Conservation (phyloP, 1,140 invertebrate genomes). For the Tetragnatha versicolor region DNA sequence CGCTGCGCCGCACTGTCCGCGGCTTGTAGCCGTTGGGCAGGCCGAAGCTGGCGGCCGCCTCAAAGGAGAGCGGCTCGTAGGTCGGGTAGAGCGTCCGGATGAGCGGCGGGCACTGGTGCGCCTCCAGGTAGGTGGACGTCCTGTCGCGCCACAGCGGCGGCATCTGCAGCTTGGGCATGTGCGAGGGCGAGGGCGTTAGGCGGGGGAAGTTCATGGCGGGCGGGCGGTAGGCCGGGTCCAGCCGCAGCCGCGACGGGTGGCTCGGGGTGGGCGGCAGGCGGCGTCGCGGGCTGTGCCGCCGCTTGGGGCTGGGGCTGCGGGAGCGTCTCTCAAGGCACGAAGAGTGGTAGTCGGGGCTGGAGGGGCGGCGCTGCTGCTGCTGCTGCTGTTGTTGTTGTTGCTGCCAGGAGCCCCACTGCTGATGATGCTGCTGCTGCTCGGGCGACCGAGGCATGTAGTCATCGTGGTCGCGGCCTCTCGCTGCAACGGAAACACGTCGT, state of each 20-base stretch:
- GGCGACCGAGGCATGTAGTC: slow-evolving; percentile 35
- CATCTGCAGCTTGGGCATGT: slow-evolving; percentile 62
- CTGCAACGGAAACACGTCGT: slow-evolving; percentile 26
- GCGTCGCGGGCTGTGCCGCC: slow-evolving; percentile 65
- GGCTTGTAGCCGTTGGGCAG: slow-evolving; percentile 77
- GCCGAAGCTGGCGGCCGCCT: slow-evolving; percentile 86
- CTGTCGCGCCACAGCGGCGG: slow-evolving; percentile 52
- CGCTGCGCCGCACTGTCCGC: slow-evolving; percentile 30
- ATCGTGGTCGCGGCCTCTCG: slow-evolving; percentile 57
- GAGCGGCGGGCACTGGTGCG: slow-evolving; percentile 34
- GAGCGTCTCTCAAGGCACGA: slow-evolving; percentile 70
- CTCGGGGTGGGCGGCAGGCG: slow-evolving; percentile 84
- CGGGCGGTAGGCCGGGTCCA: slow-evolving; percentile 64
- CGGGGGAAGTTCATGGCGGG: slow-evolving; percentile 83
- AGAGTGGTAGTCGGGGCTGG: slow-evolving; percentile 58
- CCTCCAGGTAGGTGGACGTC: slow-evolving; percentile 40
- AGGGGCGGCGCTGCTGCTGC: slow-evolving; percentile 7
- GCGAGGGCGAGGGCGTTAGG: slow-evolving; percentile 90
- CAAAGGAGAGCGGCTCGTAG: slow-evolving; percentile 76
- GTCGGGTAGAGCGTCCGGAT: slow-evolving; percentile 13
- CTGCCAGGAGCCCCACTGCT: slow-evolving; percentile 26
- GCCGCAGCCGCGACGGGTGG: slow-evolving; percentile 76
- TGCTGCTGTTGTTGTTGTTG: slow-evolving; percentile 26
- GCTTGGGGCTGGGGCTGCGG: slow-evolving; percentile 70
- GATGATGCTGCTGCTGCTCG: slow-evolving; percentile 35